Percentiles rank a stretch among this genome's conserved stretches.
These are phyloP conservation scores for Trididemnum miniatum DNA, from an alignment of 23 tunicate species.

Conservation along the genomic window DNA sequence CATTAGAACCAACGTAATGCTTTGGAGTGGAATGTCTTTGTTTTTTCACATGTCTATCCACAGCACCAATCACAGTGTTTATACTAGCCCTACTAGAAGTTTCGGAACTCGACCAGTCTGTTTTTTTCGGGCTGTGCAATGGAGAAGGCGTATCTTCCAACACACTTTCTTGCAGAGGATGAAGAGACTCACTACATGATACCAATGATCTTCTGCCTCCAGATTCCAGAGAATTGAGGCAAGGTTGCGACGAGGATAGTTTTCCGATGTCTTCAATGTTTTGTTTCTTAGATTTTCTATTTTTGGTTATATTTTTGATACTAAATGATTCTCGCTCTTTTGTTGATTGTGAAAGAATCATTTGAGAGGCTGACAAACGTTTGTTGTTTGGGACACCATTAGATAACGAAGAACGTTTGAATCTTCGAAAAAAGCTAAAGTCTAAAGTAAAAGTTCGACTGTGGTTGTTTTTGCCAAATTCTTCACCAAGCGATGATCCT, in stretches of 20 bases:
- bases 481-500: conserved; percentile 3
- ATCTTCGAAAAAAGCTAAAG: conserved; percentile 40
- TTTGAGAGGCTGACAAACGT: conserved; percentile 13
- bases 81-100: conserved; percentile 10
- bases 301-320: conserved; percentile 2
- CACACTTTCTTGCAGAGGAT: not conserved
- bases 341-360: not conserved
- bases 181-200: not conserved
- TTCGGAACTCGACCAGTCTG: not conserved
- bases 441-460: conserved; percentile 47
- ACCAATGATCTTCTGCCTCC: not conserved
- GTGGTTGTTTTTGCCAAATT: not conserved
- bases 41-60: not conserved
- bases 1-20: not conserved
- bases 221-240: not conserved
- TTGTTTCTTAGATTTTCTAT: not conserved
- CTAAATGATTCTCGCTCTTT: conserved; percentile 24
- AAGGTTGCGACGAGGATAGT: not conserved
- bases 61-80: not conserved
- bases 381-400: not conserved
- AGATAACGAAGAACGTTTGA: conserved; percentile 16
- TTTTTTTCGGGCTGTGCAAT: not conserved
- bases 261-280: not conserved
- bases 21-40: too few species aligned
- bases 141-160: not conserved